Conservation (phyloP, 92 coral and sea anemone genomes). For the Zoanthus solanderi region DNA sequence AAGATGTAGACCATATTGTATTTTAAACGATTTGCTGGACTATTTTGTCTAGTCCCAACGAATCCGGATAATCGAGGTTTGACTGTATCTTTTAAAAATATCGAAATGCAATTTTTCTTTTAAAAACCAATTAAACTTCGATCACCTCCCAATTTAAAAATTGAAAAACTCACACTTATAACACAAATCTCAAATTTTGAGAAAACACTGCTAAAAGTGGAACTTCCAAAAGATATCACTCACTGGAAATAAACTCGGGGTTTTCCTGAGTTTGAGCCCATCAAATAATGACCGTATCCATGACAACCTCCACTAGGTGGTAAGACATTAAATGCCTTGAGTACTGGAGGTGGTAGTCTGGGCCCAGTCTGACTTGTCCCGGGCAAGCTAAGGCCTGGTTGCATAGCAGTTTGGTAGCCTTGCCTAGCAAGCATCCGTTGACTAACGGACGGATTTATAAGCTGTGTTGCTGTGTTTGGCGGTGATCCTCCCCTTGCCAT, state of each 20-base stretch:
- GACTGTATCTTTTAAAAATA: background rate
- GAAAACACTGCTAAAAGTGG: background rate
- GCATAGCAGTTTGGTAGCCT: conserved; percentile 73
- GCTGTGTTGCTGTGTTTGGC: conserved; percentile 61
- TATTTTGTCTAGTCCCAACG: too few species aligned
- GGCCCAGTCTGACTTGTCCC: conserved; percentile 70
- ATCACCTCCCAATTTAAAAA: background rate
- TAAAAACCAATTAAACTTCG: background rate
- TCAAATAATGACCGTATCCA: conserved; percentile 77
- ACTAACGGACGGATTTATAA: conserved; percentile 68
- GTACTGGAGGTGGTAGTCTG: conserved; percentile 66
- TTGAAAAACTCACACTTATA: background rate
- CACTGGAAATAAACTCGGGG: conserved; percentile 76
- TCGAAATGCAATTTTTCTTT: background rate
- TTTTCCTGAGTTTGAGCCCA: conserved; percentile 78
- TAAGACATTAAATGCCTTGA: conserved; percentile 74
- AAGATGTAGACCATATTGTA: too few species aligned
- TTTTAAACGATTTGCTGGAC: too few species aligned
- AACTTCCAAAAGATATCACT: conserved; percentile 6
- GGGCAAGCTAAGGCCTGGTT: conserved; percentile 66
- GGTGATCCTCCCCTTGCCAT: conserved; percentile 53
- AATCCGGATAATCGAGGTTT: too few species aligned
- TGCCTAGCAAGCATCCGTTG: conserved; percentile 71
- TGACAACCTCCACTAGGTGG: conserved; percentile 69
- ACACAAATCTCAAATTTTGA: background rate